phyloP scores from a whole-genome alignment of 2,113 vertebrate species.

The Mesocricetus auratus region DNA sequence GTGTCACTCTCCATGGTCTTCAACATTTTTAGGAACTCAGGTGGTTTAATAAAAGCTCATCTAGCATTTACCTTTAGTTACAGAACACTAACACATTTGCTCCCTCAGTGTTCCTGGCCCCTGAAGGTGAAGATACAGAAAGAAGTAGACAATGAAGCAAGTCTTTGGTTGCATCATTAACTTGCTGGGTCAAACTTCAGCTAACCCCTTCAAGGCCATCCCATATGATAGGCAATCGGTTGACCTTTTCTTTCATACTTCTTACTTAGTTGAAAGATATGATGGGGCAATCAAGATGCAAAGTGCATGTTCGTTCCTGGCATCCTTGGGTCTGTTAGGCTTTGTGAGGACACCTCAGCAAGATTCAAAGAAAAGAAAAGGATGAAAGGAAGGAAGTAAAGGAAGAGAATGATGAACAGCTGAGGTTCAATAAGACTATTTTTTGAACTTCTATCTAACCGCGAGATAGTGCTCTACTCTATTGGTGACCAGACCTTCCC shows the following conservation, averaged over 20 bases:
- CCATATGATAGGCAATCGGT: neutral
- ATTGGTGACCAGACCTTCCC: neutral
- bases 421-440: neutral
- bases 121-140: neutral
- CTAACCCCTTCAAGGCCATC: constrained; percentile 8
- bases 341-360: neutral
- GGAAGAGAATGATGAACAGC: neutral
- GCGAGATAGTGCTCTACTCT: neutral
- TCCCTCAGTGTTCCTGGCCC: neutral
- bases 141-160: neutral
- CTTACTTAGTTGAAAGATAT: neutral
- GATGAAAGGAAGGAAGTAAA: neutral
- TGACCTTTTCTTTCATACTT: constrained; percentile 14
- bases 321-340: neutral
- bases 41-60: neutral
- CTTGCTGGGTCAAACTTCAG: neutral
- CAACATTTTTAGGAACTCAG: neutral
- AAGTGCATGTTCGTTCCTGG: neutral
- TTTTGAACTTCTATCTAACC: constrained; percentile 33
- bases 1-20: neutral
- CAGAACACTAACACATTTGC: neutral
- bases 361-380: neutral
- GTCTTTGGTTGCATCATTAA: neutral
- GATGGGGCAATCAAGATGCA: neutral
- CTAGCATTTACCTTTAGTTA: neutral